Base-by-base conservation (phyloP, 2,797 vertebrate species). In the Spinibarbus caldwelli region DNA sequence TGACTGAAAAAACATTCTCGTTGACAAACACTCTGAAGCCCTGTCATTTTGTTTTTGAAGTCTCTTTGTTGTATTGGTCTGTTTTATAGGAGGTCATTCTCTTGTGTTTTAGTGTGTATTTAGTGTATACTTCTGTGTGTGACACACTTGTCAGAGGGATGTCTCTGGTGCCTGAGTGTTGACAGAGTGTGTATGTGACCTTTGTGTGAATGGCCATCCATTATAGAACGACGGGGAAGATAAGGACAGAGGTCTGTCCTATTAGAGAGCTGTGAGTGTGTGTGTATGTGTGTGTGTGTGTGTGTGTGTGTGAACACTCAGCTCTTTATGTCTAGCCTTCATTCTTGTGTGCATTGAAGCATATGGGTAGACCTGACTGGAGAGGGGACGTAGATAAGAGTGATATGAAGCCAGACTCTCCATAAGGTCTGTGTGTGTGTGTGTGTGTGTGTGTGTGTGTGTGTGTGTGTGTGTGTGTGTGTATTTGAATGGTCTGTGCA, bases 341-440 rank as follows among this genome's bases (percentile, higher is more conserved):
- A 95, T 95, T 95, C 95, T 93, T 94, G 68, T 90, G 93, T 91
- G 92, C 93, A 91, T 90, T 93, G 91, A 91, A 93, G 91, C 92
- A 90, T 93, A 91, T 78, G 86, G 82, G 76, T 70, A 79, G 62
- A 89, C 36, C 67, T 68, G 87, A 68, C 84, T 34, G n/a, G 80
- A 43, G 85, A 73, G 59, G 83, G 89, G 85, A 85, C 88, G 72
- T 86, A 89, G 89, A 88, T 91, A 90, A 90, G 86, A 87, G 86
- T 80, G 91, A 93, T 91, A 94, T 92, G 93, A 85, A 73, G 12
- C 62, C 47, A 86, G 62, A 80, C 67, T 52, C 47, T 75, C 1
- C 21, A 49, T n/a, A 38, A 73, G 9, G n/a, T n/a, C n/a, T n/a
- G n/a, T n/a, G n/a, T n/a, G n/a, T n/a, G n/a, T n/a, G n/a, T n/a